Percentiles rank a stretch among this genome's conserved stretches.
Conservation (phyloP, 2,113 vertebrate genomes). For the Hypomesus transpacificus region DNA sequence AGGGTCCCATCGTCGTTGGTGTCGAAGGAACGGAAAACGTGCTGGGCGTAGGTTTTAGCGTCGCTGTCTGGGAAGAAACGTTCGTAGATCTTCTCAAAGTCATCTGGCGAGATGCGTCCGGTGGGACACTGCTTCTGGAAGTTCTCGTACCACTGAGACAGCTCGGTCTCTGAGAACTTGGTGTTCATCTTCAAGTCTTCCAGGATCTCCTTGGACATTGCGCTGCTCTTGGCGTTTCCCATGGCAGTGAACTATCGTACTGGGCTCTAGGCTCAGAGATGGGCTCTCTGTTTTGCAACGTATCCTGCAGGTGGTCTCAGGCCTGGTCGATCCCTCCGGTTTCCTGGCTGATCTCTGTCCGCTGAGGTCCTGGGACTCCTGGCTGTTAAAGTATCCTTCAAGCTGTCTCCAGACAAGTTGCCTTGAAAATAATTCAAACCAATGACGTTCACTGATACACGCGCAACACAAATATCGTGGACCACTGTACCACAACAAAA, state of each 20-base stretch:
- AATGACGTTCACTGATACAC: too few relatives aligned
- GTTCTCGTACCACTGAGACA: constrained; percentile 85
- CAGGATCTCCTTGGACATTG: constrained; percentile 86
- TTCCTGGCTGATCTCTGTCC: background rate
- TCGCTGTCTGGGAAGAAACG: constrained; percentile 89
- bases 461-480: background rate
- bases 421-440: too few relatives aligned
- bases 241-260: constrained; percentile 59
- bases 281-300: background rate
- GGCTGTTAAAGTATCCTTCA: background rate
- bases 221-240: constrained; percentile 86
- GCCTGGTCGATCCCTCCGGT: background rate
- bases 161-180: constrained; percentile 80
- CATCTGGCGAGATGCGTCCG: constrained; percentile 77
- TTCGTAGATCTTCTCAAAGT: constrained; percentile 89
- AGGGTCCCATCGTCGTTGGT: constrained; percentile 87
- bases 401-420: background rate
- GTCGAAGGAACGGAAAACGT: constrained; percentile 94
- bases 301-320: background rate
- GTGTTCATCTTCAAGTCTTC: constrained; percentile 87
- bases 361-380: background rate
- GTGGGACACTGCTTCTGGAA: constrained; percentile 87
- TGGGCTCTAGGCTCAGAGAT: background rate
- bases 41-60: constrained; percentile 83
- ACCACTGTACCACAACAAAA: background rate